A percentile compares a stretch with the other conserved stretches of the same genome.
Evolutionary conservation across 2,888 invertebrate species (phyloP).

Genomic region (Phengaris alcon): DNA sequence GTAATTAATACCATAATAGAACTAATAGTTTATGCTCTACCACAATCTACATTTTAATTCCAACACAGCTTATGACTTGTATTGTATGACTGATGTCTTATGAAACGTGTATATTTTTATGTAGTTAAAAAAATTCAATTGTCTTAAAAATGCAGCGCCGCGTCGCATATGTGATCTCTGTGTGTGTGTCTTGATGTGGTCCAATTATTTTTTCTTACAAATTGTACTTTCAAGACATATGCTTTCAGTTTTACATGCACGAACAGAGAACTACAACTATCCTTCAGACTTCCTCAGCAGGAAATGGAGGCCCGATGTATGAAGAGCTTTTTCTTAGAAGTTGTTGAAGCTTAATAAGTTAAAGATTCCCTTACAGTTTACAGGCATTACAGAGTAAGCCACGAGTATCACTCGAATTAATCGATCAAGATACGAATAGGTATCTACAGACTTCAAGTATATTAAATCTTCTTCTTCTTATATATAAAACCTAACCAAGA

Average conservation of each 20-base stretch:
- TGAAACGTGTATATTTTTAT: background rate
- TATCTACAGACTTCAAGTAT: too few relatives aligned
- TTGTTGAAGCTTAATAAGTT: background rate
- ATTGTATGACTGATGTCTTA: too few relatives aligned
- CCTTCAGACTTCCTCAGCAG: background rate
- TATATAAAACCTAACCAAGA: too few relatives aligned
- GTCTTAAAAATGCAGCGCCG: too few relatives aligned
- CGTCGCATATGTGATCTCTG: too few relatives aligned
- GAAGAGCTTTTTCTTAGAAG: background rate
- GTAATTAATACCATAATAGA: too few relatives aligned
- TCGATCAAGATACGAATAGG: background rate
- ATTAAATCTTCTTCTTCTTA: too few relatives aligned
- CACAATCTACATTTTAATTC: too few relatives aligned
- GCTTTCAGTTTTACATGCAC: constrained; percentile 3
- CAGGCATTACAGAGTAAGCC: background rate
- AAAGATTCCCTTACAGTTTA: background rate
- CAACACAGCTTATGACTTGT: too few relatives aligned
- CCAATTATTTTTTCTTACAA: background rate
- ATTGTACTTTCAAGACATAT: background rate
- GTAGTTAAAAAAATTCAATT: too few relatives aligned
- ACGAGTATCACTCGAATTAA: background rate
- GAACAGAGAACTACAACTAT: background rate
- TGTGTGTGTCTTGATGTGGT: background rate
- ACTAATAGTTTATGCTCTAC: too few relatives aligned
- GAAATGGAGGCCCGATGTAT: background rate